Conservation (phyloP, 2,888 invertebrate species). For the Onchidella celtica region DNA sequence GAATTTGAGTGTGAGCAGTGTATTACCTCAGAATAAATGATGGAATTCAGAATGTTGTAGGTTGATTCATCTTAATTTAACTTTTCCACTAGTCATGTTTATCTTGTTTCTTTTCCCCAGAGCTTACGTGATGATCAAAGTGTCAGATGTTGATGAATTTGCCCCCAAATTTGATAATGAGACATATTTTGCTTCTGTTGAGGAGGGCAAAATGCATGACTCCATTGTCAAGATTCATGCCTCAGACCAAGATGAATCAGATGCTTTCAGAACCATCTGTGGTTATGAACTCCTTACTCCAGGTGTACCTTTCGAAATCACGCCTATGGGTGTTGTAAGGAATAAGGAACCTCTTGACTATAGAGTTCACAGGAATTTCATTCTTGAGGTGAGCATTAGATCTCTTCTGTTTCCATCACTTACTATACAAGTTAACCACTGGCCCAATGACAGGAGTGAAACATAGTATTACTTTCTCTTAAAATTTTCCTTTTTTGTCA, state of each 20-base stretch:
- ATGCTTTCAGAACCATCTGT: slow-evolving; percentile 96
- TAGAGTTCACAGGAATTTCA: slow-evolving; percentile 92
- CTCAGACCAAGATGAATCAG: slow-evolving; percentile 96
- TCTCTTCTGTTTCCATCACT: too few relatives aligned
- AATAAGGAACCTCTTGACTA: slow-evolving; percentile 96
- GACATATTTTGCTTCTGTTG: slow-evolving; percentile 93
- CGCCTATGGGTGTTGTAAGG: slow-evolving; percentile 92
- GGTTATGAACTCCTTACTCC: slow-evolving; percentile 97
- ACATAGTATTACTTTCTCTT: too few relatives aligned
- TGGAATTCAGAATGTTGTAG: too few relatives aligned
- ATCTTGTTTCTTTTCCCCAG: slow-evolving; percentile 81
- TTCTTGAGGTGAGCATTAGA: slow-evolving; percentile 84
- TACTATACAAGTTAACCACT: too few relatives aligned
- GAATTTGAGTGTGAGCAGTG: too few relatives aligned
- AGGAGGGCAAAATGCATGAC: slow-evolving; percentile 88
- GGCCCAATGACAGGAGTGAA: too few relatives aligned
- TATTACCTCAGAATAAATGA: too few relatives aligned
- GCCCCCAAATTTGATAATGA: slow-evolving; percentile 94
- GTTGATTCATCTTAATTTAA: too few relatives aligned
- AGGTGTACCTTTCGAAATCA: slow-evolving; percentile 94
- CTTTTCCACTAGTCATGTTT: too few relatives aligned
- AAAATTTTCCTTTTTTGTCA: too few relatives aligned
- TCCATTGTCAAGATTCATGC: slow-evolving; percentile 95
- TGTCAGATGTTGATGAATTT: slow-evolving; percentile 97
- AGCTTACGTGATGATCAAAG: slow-evolving; percentile 95